Conservation (phyloP, 2,797 vertebrate genomes). For the Cossypha caffra region DNA sequence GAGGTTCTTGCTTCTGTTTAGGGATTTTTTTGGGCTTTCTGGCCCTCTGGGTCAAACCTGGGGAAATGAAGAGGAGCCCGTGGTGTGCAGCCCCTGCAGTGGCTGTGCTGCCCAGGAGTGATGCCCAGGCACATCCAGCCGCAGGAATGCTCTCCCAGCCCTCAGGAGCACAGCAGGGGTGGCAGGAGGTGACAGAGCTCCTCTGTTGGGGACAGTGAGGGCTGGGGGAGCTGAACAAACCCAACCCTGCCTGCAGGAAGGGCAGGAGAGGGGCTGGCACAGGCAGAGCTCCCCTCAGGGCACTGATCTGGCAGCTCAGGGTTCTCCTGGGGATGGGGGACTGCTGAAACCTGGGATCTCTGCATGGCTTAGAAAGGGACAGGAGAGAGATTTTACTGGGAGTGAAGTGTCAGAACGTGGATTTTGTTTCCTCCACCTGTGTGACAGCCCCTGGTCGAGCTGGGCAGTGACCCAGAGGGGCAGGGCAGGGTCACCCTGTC, state of each 20-base stretch:
- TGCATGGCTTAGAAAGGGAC: not conserved
- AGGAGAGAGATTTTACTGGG: not conserved
- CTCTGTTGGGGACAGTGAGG: not conserved
- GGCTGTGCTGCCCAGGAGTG: not conserved
- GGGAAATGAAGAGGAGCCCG: fast-evolving
- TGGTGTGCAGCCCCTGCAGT: not conserved
- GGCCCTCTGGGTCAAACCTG: not conserved
- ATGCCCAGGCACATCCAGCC: fast-evolving
- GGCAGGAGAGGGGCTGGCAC: not conserved
- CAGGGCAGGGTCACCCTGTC: not conserved
- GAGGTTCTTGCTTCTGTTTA: not conserved
- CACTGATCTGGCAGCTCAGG: not conserved
- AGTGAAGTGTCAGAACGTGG: not conserved
- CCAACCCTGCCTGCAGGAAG: not conserved
- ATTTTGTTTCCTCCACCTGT: not conserved
- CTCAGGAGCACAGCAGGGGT: not conserved
- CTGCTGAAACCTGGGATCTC: not conserved
- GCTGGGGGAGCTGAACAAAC: not conserved
- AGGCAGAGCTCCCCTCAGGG: not conserved
- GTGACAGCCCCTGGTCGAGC: not conserved
- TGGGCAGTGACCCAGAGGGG: not conserved
- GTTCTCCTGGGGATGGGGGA: not conserved
- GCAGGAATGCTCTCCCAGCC: not conserved
- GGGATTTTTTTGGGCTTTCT: not conserved
- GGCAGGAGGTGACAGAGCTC: not conserved